Evolutionary conservation across 2,797 vertebrate genomes (phyloP).

Genomic region (Columba guinea): DNA sequence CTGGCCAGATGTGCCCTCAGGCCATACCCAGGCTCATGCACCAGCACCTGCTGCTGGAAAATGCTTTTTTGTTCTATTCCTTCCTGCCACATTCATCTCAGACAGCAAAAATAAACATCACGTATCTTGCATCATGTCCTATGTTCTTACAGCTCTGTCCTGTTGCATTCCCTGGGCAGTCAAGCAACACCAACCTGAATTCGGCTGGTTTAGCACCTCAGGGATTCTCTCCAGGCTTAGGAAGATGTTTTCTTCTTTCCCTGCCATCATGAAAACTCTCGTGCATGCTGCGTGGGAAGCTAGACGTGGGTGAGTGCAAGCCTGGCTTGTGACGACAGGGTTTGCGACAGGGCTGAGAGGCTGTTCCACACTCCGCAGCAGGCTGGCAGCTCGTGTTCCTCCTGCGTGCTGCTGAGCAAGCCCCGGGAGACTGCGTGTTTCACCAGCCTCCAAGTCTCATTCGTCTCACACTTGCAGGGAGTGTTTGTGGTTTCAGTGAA

Average conservation of each 20-base stretch:
- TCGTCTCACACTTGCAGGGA: background rate
- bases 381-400: background rate
- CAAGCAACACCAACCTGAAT: background rate
- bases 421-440: background rate
- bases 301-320: background rate
- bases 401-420: background rate
- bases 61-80: background rate
- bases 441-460: background rate
- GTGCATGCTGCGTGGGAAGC: background rate
- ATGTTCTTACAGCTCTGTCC: background rate
- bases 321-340: background rate
- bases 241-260: background rate
- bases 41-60: background rate
- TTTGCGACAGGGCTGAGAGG: background rate
- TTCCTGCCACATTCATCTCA: background rate
- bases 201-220: background rate
- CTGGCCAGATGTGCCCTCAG: background rate
- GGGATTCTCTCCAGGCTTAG: background rate
- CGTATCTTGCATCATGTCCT: fast-evolving
- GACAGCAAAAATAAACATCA: background rate
- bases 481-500: background rate
- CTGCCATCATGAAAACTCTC: background rate
- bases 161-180: background rate
- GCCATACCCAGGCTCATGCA: background rate
- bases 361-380: fast-evolving